Evolutionary conservation across 2,113 vertebrate genomes (phyloP).

Genomic region (Sturnira hondurensis): DNA sequence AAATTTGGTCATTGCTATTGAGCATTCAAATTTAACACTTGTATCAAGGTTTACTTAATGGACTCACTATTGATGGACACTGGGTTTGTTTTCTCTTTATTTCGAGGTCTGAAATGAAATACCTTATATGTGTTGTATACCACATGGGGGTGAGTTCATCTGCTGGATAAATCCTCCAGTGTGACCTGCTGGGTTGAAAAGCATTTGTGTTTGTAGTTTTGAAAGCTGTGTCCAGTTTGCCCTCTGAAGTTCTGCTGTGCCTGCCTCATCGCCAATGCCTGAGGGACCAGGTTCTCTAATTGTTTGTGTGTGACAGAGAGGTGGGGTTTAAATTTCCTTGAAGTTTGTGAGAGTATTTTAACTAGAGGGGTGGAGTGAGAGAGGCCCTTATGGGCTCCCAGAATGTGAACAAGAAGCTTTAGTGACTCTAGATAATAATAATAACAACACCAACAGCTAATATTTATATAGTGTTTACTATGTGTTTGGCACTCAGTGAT

Average conservation of each 20-base stretch:
- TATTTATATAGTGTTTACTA: neutral
- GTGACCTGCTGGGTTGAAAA: neutral
- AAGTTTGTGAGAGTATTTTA: constrained; percentile 4
- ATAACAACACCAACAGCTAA: neutral
- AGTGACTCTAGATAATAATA: neutral
- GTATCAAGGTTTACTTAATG: neutral
- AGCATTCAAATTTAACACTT: neutral
- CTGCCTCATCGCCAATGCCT: neutral
- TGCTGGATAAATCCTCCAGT: neutral
- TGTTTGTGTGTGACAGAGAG: neutral
- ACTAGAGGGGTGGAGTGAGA: neutral
- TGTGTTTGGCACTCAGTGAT: neutral
- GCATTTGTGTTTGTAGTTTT: neutral
- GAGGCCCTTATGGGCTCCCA: neutral
- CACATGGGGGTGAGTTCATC: neutral
- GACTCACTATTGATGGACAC: neutral
- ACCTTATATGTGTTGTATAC: neutral
- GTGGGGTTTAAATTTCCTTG: neutral
- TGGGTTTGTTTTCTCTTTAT: neutral
- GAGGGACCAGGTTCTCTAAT: neutral
- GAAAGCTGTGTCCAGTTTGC: neutral
- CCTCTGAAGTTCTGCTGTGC: neutral
- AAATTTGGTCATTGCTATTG: neutral
- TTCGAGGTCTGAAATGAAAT: neutral
- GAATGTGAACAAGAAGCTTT: neutral